Percentiles rank a stretch among this genome's conserved stretches.
Evolutionary conservation across 2,797 vertebrate species (phyloP).

Genomic region (Lycodopsis pacificus): DNA sequence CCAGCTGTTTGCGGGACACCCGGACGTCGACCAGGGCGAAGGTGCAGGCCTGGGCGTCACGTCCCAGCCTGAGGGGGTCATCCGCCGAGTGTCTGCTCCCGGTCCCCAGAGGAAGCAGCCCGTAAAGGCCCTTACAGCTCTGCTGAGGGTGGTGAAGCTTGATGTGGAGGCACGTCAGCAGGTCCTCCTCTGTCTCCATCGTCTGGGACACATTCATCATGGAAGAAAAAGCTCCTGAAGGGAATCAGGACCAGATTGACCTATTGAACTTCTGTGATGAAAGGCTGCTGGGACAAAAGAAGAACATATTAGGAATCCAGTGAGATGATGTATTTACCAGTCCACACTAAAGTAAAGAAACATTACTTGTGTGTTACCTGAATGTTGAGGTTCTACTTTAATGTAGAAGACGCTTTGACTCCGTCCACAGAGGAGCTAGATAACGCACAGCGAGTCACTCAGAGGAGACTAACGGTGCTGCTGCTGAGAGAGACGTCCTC

Average conservation of each 20-base stretch:
- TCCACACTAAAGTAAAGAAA: not conserved
- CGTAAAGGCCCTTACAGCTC: constrained; percentile 75
- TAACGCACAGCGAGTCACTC: not conserved
- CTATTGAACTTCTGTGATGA: not conserved
- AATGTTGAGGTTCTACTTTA: not conserved
- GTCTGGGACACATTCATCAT: constrained; percentile 78
- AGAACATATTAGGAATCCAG: not conserved
- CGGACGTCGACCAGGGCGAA: constrained; percentile 84
- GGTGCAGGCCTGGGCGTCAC: constrained; percentile 83
- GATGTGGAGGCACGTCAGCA: constrained; percentile 85
- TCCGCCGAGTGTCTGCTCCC: constrained; percentile 77
- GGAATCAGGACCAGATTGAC: not conserved
- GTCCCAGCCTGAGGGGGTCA: constrained; percentile 86
- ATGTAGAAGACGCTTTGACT: not conserved
- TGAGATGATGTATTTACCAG: not conserved
- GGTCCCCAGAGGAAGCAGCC: constrained; percentile 74
- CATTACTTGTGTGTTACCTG: constrained; percentile 38
- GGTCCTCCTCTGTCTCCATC: constrained; percentile 88
- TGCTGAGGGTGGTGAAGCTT: constrained; percentile 90
- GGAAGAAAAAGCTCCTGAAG: not conserved
- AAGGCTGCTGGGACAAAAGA: not conserved
- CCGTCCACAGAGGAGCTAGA: not conserved
- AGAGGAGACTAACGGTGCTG: not conserved
- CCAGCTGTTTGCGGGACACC: constrained; percentile 91
- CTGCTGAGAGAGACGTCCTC: not conserved